phyloP scores from a whole-genome alignment of 2,797 vertebrate genomes.

The Chloroceryle inda region DNA sequence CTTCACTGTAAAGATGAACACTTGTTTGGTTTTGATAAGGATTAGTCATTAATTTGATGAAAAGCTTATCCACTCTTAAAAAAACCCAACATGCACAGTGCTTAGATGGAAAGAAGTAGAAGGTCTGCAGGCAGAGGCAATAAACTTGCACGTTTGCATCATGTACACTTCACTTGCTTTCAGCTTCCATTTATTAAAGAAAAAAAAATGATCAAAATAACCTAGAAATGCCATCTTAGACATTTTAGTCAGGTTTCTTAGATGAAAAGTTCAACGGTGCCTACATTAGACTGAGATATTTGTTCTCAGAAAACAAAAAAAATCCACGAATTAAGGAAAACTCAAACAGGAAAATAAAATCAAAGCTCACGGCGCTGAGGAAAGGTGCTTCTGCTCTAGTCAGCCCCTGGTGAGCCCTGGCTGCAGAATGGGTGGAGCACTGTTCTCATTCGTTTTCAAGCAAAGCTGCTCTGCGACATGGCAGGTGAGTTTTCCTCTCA shows the following conservation, averaged over 20 bases:
- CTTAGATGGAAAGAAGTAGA: neutral
- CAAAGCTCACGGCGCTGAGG: neutral
- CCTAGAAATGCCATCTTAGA: neutral
- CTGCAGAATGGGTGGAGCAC: neutral
- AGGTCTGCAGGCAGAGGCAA: neutral
- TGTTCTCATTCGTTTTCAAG: neutral
- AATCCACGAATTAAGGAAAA: neutral
- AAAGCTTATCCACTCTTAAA: slow-evolving; percentile 13
- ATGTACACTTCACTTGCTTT: neutral
- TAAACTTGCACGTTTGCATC: slow-evolving; percentile 10
- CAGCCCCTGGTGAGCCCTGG: neutral
- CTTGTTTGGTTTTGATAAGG: slow-evolving; percentile 21
- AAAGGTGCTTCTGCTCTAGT: neutral
- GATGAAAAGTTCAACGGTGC: neutral
- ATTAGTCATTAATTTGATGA: slow-evolving; percentile 43
- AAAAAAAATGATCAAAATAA: slow-evolving; percentile 20
- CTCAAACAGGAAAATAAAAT: neutral
- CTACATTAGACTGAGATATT: neutral
- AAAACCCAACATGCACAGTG: neutral
- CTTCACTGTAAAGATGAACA: slow-evolving; percentile 16
- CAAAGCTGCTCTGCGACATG: neutral
- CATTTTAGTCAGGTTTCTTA: neutral
- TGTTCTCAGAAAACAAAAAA: neutral
- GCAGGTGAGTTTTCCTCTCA: neutral
- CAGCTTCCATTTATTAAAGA: neutral